Evolutionary conservation across 2,113 vertebrate genomes (phyloP), one percentile per base, ranked within the genome.

Genomic region (Todiramphus saurophagus): DNA sequence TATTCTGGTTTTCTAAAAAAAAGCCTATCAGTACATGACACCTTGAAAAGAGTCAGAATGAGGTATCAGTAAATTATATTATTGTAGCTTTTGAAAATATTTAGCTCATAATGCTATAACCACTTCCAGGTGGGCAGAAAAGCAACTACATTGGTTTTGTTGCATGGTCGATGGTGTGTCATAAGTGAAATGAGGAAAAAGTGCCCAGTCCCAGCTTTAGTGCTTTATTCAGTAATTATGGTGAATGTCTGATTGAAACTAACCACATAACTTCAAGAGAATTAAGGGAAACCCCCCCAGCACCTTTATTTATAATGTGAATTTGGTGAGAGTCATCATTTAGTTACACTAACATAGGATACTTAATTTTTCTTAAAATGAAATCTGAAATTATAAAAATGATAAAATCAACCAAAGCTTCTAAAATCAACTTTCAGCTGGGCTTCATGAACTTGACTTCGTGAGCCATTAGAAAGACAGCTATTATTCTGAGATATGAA

Each of bases 301-400:
- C 10, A 67, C 16, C 5, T n/a, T 23, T 64, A 3, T 59, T 44
- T 60, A 13, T 56, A 33, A 14, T 8, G 13, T 8, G 19, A 59
- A 33, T 39, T 69, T 76, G 23, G 6, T 58, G 15, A 50, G 3
- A 35, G 11, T 6, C 1, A 7, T 31, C 7, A 15, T 63, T 58
- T 53, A 8, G 6, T 86, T 81, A 13, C 41, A 31, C 13, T 41
- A 41, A n/a, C 8, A 48, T 74, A 16, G 0, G 0, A 16, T 14
- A 9, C 3, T 13, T 37, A 0, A 9, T 43, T 85, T 85, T 69
- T 25, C 35, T 53, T 66, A 46, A 63, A 63, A 31, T 1, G 12
- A 63, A 81, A 4, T 5, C 10, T 50, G 16, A 63, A 74, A 89
- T 77, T 58, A 37, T 69, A 44, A 25, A 82, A 69, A 39, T 14